Evolutionary conservation across 2,888 invertebrate species (phyloP).

Genomic region (Anodontia alba): DNA sequence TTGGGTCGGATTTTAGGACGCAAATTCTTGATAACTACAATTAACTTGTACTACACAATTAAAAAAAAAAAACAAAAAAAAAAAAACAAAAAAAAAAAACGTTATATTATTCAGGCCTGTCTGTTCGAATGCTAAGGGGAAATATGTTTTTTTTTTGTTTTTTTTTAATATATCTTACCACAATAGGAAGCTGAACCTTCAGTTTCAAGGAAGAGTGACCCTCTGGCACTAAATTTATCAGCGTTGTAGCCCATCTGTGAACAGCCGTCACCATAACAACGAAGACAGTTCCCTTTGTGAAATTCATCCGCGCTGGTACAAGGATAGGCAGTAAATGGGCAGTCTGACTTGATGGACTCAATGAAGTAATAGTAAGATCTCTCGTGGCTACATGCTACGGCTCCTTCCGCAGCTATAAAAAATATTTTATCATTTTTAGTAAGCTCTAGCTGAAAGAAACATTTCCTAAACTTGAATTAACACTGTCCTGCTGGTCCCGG

Average conservation of each 20-base stretch:
- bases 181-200: slow-evolving; percentile 63
- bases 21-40: no score
- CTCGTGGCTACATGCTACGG: slow-evolving; percentile 92
- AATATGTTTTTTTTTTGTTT: no score
- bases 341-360: slow-evolving; percentile 92
- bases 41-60: no score
- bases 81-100: no score
- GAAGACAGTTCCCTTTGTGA: slow-evolving; percentile 63
- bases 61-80: no score
- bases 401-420: slow-evolving; percentile 65
- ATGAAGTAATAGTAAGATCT: slow-evolving; percentile 93
- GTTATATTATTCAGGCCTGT: no score
- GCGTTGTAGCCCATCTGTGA: slow-evolving; percentile 71
- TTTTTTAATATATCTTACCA: no score
- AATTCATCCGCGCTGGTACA: slow-evolving; percentile 91
- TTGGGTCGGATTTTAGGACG: no score
- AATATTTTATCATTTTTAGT: no score
- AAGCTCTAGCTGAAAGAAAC: no score
- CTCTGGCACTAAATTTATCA: slow-evolving; percentile 52
- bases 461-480: no score
- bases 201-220: slow-evolving; percentile 67
- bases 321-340: slow-evolving; percentile 91
- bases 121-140: no score
- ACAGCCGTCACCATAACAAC: slow-evolving; percentile 62
- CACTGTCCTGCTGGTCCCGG: neutral